Evolutionary conservation across 2,113 vertebrate genomes (phyloP).

Genomic region (Trogon melanurus): DNA sequence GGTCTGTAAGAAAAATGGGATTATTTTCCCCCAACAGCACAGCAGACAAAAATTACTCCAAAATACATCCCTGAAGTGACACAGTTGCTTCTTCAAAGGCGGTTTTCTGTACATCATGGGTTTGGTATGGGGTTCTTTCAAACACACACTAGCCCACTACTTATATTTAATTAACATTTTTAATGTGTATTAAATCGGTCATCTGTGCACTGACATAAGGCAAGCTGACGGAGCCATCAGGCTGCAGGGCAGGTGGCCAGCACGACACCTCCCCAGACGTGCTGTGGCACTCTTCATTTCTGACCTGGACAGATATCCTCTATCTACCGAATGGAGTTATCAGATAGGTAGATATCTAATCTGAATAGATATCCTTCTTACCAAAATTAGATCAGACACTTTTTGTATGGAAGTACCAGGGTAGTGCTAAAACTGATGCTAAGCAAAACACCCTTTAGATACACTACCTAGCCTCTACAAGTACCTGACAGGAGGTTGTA

Average conservation of each 20-base stretch:
- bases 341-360: background rate
- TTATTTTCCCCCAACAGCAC: background rate
- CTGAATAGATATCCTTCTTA: background rate
- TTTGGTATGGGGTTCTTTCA: background rate
- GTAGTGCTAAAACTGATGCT: background rate
- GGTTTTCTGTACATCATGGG: background rate
- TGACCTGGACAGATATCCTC: background rate
- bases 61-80: background rate
- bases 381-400: background rate
- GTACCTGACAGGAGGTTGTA: too few species aligned
- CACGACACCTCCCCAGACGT: background rate
- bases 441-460: background rate
- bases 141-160: background rate
- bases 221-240: rapidly evolving
- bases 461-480: too few species aligned
- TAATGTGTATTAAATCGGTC: background rate
- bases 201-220: rapidly evolving
- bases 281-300: background rate
- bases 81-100: background rate
- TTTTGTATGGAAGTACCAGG: background rate
- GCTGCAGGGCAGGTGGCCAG: background rate
- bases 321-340: background rate
- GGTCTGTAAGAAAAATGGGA: background rate
- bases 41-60: background rate
- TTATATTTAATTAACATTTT: background rate